Evolutionary conservation across 2,797 vertebrate species (phyloP).

Genomic region (Mus minutoides): DNA sequence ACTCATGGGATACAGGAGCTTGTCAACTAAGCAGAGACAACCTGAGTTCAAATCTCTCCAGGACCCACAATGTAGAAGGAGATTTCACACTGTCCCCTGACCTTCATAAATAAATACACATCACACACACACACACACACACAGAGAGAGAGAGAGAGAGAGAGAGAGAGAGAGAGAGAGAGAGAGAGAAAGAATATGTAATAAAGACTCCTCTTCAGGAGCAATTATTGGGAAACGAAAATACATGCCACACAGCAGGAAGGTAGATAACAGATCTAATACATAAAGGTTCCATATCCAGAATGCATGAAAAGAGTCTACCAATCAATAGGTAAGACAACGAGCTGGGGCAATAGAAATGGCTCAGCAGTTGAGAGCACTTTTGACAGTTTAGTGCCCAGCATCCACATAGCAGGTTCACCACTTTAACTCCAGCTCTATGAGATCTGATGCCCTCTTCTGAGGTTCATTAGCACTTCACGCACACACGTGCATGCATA

Average conservation of each 20-base stretch:
- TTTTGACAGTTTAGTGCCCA: not conserved
- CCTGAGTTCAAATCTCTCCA: not conserved
- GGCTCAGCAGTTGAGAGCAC: not conserved
- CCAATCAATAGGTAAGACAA: not conserved
- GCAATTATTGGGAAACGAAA: not conserved
- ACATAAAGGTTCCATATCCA: not conserved
- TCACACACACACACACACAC: not conserved
- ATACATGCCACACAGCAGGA: not conserved
- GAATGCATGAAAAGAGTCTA: not conserved
- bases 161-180: no score
- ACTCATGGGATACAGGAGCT: not conserved
- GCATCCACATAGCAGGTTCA: not conserved
- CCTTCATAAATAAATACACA: not conserved
- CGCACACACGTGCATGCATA: no score
- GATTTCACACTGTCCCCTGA: not conserved
- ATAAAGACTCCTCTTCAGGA: not conserved
- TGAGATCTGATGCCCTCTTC: not conserved
- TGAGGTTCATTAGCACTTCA: not conserved
- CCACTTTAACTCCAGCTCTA: not conserved
- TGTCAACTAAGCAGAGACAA: not conserved
- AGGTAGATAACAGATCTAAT: not conserved
- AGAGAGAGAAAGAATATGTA: no score
- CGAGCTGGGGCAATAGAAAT: not conserved
- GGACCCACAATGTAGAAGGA: not conserved
- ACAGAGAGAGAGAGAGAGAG: no score